Base-by-base conservation (phyloP, 1,140 invertebrate genomes). In the Macrobrachium nipponense region DNA sequence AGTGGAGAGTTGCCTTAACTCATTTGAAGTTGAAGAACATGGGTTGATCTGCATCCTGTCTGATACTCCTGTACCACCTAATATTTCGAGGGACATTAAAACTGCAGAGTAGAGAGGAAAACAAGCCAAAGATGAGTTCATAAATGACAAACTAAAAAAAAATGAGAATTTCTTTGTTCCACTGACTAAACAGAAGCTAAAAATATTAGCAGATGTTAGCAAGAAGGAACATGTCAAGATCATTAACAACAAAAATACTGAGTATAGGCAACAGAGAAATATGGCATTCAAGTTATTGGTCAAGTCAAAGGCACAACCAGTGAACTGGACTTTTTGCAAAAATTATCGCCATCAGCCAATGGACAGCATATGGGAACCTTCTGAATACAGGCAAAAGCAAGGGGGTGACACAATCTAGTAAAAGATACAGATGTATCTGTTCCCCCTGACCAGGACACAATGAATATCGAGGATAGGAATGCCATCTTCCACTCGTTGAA, bases 401-500 rank as follows among this genome's bases (percentile, higher is more conserved):
- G 27, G 59, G 59, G 58, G 51, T 61, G 27, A 0, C 60, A 7
- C 58, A 23, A 1, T 59, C 77, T 61, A 59, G 27, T 62, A 61
- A 80, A 80, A 20, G 77, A 59, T n/a, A 62, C 58, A 44, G 75
- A 80, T 62, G 77, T 18, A 5, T 11, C 51, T 80, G 58, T 62
- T n/a, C 77, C 58, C 12, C n/a, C 58, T 61, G 77, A 61, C 51
- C n/a, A 0, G 58, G 58, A 62, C 58, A 77, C n/a, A 23, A n/a
- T 80, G 77, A 61, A 27, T 62, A 80, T 80, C 60, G 58, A 80
- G 27, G 58, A 61, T 27, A 60, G 15, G 15, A 79, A 10, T 62
- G 77, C 77, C 58, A n/a, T 79, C 77, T 79, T 79, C 23, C 77
- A 79, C 43, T 17, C 77, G 17, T 8, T 62, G 77, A 79, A 12